Evolutionary conservation across 2,888 invertebrate species (phyloP).

Genomic region (Cantharis flavilabris): DNA sequence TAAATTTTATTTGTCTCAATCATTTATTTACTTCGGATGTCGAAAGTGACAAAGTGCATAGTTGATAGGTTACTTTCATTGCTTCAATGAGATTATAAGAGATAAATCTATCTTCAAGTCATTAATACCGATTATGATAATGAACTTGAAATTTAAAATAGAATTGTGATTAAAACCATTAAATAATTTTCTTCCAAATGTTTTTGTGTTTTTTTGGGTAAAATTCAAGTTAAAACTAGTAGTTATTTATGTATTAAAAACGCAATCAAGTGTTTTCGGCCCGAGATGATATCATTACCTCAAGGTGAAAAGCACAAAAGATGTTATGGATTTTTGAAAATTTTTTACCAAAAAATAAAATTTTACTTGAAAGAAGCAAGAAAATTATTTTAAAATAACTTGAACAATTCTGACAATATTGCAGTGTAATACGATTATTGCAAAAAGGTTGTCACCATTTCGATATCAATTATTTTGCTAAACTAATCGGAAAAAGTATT

Average conservation of each 20-base stretch:
- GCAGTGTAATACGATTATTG: background rate
- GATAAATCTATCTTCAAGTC: background rate
- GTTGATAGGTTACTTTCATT: background rate
- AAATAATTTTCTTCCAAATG: too few relatives aligned
- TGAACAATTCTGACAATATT: too few relatives aligned
- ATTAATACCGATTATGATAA: background rate
- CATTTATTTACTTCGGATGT: background rate
- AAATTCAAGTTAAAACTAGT: too few relatives aligned
- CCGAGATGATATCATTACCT: too few relatives aligned
- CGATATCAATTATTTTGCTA: background rate
- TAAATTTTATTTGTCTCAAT: background rate
- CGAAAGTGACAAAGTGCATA: background rate
- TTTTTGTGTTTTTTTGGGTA: too few relatives aligned
- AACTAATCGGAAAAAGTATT: background rate
- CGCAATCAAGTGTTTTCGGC: too few relatives aligned
- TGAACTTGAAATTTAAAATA: background rate
- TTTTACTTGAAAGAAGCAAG: background rate
- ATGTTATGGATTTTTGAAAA: too few relatives aligned
- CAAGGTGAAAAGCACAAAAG: too few relatives aligned
- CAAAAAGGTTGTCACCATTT: background rate
- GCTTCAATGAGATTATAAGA: background rate
- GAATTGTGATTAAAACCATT: background rate
- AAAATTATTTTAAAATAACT: background rate
- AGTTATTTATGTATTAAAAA: too few relatives aligned
- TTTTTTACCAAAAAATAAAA: too few relatives aligned